Evolutionary conservation across 1,140 invertebrate species (phyloP).

Genomic region (Coenobita brevimanus): DNA sequence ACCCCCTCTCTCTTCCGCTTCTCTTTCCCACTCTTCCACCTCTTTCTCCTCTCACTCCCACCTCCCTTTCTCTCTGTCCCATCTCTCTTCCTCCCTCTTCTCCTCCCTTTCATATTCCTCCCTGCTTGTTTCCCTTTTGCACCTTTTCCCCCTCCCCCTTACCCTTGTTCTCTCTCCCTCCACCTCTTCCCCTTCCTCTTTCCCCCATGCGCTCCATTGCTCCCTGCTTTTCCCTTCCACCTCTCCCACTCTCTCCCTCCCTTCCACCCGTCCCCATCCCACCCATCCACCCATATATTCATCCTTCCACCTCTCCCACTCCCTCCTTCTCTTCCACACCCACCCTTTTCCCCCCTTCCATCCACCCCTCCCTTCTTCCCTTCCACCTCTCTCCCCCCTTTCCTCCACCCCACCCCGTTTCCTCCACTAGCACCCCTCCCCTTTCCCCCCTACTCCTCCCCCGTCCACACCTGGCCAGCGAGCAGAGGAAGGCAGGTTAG

Average conservation of each 20-base stretch:
- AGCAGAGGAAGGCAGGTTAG: too few species aligned
- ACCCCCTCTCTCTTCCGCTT: too few species aligned
- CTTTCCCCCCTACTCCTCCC: too few species aligned
- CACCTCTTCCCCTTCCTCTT: not conserved
- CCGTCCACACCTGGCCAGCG: too few species aligned
- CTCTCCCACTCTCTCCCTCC: not conserved
- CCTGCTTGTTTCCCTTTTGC: not conserved
- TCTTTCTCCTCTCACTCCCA: not conserved
- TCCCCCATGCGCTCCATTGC: not conserved
- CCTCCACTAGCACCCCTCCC: too few species aligned
- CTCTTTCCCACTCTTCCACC: too few species aligned
- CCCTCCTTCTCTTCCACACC: too few species aligned
- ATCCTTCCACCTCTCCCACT: not conserved
- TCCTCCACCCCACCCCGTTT: not conserved
- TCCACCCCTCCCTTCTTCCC: not conserved
- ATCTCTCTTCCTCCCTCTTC: not conserved
- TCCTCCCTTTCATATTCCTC: not conserved
- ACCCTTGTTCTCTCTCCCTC: not conserved
- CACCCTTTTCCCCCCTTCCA: too few species aligned
- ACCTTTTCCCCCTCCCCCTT: too few species aligned
- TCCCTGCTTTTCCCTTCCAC: not conserved
- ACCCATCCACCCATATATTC: not conserved
- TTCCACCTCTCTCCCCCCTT: not conserved
- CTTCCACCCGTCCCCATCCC: not conserved
- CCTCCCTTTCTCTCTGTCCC: not conserved